A percentile compares a stretch with the other conserved stretches of the same genome.
phyloP scores from a whole-genome alignment of 1,140 invertebrate species.

The Diploscapter pachys region DNA sequence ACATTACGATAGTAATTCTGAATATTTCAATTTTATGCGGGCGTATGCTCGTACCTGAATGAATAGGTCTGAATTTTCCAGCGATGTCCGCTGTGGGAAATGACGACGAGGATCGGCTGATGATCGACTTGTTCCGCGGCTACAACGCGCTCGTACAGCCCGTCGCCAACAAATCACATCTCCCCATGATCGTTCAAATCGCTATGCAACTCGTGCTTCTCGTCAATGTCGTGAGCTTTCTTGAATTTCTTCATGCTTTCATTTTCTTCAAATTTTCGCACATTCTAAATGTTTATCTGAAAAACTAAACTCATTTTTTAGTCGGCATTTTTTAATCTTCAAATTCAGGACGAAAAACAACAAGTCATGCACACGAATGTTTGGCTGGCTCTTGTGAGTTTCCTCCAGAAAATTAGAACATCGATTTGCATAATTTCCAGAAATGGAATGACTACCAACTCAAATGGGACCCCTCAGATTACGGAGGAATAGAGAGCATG shows the following conservation, averaged over 20 bases:
- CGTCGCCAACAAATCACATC: slow-evolving; percentile 26
- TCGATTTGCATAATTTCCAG: slow-evolving; percentile 41
- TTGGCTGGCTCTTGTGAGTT: slow-evolving; percentile 33
- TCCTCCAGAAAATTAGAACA: too few relatives aligned
- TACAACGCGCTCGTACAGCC: slow-evolving; percentile 38
- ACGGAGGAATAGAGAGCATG: slow-evolving; percentile 89
- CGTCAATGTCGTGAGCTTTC: slow-evolving; percentile 26
- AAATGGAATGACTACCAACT: slow-evolving; percentile 97
- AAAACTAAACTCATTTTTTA: too few relatives aligned
- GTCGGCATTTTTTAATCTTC: background rate
- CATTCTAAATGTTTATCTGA: too few relatives aligned
- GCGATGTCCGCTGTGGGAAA: slow-evolving; percentile 1
- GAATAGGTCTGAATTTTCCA: background rate
- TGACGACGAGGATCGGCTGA: slow-evolving; percentile 33
- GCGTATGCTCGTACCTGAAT: too few relatives aligned
- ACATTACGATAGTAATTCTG: too few relatives aligned
- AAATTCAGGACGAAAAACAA: slow-evolving; percentile 28
- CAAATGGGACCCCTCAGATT: slow-evolving; percentile 93
- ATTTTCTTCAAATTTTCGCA: too few relatives aligned
- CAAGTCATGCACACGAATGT: slow-evolving; percentile 38
- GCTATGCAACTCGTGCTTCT: slow-evolving; percentile 36
- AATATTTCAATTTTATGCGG: too few relatives aligned
- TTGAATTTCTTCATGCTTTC: background rate
- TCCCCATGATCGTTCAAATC: slow-evolving; percentile 34
- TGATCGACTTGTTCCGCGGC: slow-evolving; percentile 31